A percentile compares a stretch with the other conserved stretches of the same genome.
phyloP scores from a whole-genome alignment of 2,888 invertebrate species.

The Autographa gamma region DNA sequence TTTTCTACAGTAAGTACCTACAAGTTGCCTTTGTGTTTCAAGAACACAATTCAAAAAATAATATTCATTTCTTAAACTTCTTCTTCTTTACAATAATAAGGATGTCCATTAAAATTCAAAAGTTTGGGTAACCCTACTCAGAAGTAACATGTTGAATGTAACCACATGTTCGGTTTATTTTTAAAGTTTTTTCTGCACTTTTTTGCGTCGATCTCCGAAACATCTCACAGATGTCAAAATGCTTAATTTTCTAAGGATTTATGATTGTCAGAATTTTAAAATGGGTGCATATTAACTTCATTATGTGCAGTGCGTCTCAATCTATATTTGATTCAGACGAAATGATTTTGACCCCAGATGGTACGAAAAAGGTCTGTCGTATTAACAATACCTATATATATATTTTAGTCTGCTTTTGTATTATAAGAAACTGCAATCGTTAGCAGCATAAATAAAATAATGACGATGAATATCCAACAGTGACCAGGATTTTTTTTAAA shows the following conservation, averaged over 20 bases:
- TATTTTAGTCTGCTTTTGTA: too few species aligned
- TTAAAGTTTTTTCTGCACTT: slow-evolving; percentile 51
- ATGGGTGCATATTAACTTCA: not conserved
- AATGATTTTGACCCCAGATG: slow-evolving; percentile 1
- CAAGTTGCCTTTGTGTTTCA: too few species aligned
- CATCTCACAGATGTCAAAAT: slow-evolving; percentile 69
- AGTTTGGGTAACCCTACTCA: slow-evolving; percentile 28
- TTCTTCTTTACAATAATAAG: not conserved
- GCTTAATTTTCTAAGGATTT: slow-evolving; percentile 73
- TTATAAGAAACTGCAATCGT: too few species aligned
- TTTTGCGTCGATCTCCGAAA: slow-evolving; percentile 52
- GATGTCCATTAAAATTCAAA: not conserved
- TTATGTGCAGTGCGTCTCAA: not conserved
- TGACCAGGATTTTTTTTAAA: too few species aligned
- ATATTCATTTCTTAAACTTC: too few species aligned
- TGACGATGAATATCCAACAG: too few species aligned
- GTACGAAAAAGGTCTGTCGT: not conserved
- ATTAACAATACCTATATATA: too few species aligned
- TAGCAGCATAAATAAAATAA: too few species aligned
- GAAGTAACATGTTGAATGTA: slow-evolving; percentile 39
- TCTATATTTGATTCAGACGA: not conserved
- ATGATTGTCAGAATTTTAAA: slow-evolving; percentile 58
- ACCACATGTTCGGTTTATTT: slow-evolving; percentile 61
- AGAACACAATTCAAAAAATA: too few species aligned
- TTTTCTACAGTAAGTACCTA: too few species aligned